A percentile compares a stretch with the other conserved stretches of the same genome.
Conservation (phyloP, 2,113 vertebrate species). For the Phrynosoma blainvillii region DNA sequence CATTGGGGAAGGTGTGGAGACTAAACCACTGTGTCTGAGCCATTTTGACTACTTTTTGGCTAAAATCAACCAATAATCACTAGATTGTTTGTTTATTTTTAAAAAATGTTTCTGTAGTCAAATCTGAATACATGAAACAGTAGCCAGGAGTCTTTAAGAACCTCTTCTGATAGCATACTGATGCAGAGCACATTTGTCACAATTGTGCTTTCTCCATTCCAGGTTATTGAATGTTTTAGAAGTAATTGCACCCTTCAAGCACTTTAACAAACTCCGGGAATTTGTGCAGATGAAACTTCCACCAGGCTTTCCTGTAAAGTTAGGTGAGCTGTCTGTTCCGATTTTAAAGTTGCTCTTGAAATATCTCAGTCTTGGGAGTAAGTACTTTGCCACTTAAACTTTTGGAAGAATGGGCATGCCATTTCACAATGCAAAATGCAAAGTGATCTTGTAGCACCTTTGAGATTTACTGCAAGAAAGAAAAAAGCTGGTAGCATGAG, state of each 20-base stretch:
- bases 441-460: no score
- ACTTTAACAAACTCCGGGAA: slow-evolving; percentile 99
- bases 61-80: no score
- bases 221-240: slow-evolving; percentile 98
- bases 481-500: no score
- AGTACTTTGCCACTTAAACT: background rate
- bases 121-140: background rate
- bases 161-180: background rate
- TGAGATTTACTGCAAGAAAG: no score
- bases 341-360: background rate
- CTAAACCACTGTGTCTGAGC: no score
- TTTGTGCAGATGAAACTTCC: slow-evolving; percentile 99
- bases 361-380: background rate
- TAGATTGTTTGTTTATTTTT: background rate
- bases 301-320: slow-evolving; percentile 97
- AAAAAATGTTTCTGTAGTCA: background rate
- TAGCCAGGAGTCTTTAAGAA: no score
- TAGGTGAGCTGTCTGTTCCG: slow-evolving; percentile 79
- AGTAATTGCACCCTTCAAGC: slow-evolving; percentile 99
- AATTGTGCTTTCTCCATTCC: slow-evolving; percentile 52
- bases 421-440: background rate
- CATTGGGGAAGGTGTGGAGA: no score
- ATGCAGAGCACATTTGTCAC: background rate
- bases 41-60: no score
- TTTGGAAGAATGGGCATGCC: background rate